A percentile compares a stretch with the other conserved stretches of the same genome.
Conservation (phyloP, 2,113 vertebrate genomes). For the Theristicus caerulescens region DNA sequence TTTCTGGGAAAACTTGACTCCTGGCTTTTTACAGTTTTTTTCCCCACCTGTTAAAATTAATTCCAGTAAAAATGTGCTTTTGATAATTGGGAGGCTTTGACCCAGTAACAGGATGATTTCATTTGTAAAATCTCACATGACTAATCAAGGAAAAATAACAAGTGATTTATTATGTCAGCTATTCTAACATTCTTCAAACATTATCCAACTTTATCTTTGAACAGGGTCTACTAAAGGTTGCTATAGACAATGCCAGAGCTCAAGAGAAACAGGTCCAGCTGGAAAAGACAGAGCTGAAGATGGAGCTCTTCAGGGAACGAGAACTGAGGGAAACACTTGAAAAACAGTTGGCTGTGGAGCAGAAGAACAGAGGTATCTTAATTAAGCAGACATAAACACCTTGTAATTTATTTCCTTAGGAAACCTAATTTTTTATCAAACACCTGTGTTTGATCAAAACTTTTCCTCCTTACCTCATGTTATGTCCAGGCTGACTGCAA, state of each 20-base stretch:
- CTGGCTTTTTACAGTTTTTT: neutral
- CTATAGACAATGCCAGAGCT: slow-evolving; percentile 96
- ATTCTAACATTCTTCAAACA: neutral
- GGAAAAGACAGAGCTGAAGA: slow-evolving; percentile 99
- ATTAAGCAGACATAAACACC: neutral
- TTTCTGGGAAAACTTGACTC: neutral
- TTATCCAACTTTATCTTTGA: slow-evolving; percentile 42
- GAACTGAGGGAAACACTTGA: slow-evolving; percentile 98
- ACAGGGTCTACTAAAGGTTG: slow-evolving; percentile 98
- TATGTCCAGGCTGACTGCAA: neutral
- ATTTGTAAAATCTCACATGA: neutral
- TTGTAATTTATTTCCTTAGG: slow-evolving; percentile 4
- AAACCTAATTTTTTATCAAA: neutral
- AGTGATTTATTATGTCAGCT: neutral
- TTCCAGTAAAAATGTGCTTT: neutral
- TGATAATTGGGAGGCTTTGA: neutral
- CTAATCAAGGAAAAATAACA: neutral
- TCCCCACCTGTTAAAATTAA: neutral
- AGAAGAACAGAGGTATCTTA: slow-evolving; percentile 96
- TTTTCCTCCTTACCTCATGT: neutral
- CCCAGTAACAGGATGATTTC: neutral
- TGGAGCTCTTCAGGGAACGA: slow-evolving; percentile 98
- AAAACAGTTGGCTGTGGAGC: slow-evolving; percentile 97
- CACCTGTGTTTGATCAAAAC: neutral
- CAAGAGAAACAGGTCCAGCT: slow-evolving; percentile 99